A percentile compares a stretch with the other conserved stretches of the same genome.
Conservation (phyloP, 1,140 invertebrate genomes). For the Stenopsyche tienmushanensis region DNA sequence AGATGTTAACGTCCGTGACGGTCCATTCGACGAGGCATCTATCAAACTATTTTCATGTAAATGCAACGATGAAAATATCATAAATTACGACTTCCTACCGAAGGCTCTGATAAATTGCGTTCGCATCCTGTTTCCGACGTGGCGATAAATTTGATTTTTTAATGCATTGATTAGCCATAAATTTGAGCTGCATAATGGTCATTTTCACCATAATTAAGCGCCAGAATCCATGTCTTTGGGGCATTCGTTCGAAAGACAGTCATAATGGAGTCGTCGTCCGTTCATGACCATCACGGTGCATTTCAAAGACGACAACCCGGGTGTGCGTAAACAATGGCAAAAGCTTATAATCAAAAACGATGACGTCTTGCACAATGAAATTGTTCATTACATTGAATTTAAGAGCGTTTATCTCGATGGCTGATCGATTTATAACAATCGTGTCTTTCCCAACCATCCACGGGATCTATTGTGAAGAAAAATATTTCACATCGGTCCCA, state of each 20-base stretch:
- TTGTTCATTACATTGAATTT: neutral
- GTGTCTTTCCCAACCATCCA: neutral
- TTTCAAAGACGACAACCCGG: no score
- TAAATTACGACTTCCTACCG: neutral
- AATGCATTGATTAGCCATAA: no score
- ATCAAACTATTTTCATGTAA: neutral
- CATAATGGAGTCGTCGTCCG: no score
- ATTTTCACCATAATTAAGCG: no score
- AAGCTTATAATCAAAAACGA: neutral
- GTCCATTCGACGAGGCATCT: neutral
- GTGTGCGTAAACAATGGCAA: neutral
- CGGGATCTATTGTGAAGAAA: neutral
- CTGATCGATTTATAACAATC: neutral
- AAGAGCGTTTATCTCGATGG: neutral
- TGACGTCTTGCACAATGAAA: neutral
- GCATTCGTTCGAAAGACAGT: no score
- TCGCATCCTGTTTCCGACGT: neutral
- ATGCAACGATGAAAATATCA: neutral
- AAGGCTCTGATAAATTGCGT: neutral
- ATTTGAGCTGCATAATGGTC: no score
- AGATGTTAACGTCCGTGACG: neutral
- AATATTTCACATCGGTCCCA: neutral
- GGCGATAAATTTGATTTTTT: no score
- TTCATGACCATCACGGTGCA: no score
- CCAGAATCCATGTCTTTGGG: no score